Base-by-base conservation (phyloP, 2,113 vertebrate species). In the Crotalus horridus region DNA sequence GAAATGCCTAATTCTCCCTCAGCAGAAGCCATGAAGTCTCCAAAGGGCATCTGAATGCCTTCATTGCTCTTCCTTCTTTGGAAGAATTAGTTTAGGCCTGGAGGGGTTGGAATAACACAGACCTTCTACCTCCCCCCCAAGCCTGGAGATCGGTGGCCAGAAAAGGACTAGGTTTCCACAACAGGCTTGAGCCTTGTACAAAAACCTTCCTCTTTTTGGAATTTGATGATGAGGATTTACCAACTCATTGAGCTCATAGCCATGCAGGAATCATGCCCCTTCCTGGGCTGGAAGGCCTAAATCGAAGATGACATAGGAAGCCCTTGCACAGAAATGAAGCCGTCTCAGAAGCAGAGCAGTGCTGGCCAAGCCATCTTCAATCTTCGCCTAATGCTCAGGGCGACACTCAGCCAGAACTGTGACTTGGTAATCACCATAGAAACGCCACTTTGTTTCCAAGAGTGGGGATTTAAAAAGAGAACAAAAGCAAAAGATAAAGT, bases 341-440 rank as follows among this genome's bases (percentile, higher is more conserved):
- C 94, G 90, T 64, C 91, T 43, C 58, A 61, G 69, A 56, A 39
- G 64, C 88, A 93, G 64, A 0, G 94, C 0, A 8, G 90, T 91
- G 93, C 26, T 55, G 21, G 8, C 64, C 85, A 95, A 95, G 96
- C 94, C 92, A 93, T 94, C 93, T 96, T 58, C 39, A 87, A 91
- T 95, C 33, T 94, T 48, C 20, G 96, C 94, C 95, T 95, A 93
- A 92, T 96, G 95, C 91, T 89, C 96, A 26, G 96, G 97, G 96
- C 97, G 95, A 97, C 96, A 97, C 97, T 97, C 96, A 97, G 94
- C 94, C 56, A 97, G 97, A 97, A 95, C 95, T 96, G 97, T 97
- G 93, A 89, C 97, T 98, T 74, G 93, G 97, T 95, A 94, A 97
- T 98, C 96, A 92, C 97, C 97, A 98, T 98, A 91, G 97, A 96